Base-by-base conservation (phyloP, 2,797 vertebrate species). In the Danio albolineatus region DNA sequence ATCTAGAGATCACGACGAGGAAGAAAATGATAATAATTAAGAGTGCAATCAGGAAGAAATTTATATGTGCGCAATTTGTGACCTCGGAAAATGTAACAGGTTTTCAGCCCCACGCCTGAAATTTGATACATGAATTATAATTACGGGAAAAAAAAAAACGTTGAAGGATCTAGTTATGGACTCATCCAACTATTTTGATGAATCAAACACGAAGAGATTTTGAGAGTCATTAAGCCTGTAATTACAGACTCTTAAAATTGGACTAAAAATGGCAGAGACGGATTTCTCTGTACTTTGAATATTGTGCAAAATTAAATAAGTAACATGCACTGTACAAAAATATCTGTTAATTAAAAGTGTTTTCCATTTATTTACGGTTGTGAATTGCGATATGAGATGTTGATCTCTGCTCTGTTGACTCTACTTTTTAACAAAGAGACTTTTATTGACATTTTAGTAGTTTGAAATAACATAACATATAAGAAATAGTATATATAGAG, bases 21-120 rank as follows among this genome's bases (percentile, higher is more conserved):
- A 10, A 69, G 54, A 78, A 78, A 69, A 70, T 60, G 1, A 78
- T 60, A 13, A 78, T 70, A 78, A 78, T 70, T 70, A 41, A 60
- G 36, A 48, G 10, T 46, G 51, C 61, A 69, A 59, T 78, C 64
- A 69, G 69, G 54, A 69, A 46, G 1, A 21, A 51, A 69, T 48
- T 4, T 57, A 19, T 36, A 56, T 48, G 51, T 17, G 41, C 16
- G 12, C 16, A 59, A 17, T 39, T 44, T 39, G 28, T 60, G 62
- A 51, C 57, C 44, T 74, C 38, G 10, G 17, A 44, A 7, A 73
- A 46, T 46, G 51, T 54, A 38, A 39, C 53, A 67, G 53, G 64
- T 51, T 78, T 69, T 39, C n/a, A 57, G 5, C 49, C 16, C 17
- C 65, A 41, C 49, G 36, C 49, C 54, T 5, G 4, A 78, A 60